Conservation (phyloP, 2,797 vertebrate genomes). For the Halcyon badia region DNA sequence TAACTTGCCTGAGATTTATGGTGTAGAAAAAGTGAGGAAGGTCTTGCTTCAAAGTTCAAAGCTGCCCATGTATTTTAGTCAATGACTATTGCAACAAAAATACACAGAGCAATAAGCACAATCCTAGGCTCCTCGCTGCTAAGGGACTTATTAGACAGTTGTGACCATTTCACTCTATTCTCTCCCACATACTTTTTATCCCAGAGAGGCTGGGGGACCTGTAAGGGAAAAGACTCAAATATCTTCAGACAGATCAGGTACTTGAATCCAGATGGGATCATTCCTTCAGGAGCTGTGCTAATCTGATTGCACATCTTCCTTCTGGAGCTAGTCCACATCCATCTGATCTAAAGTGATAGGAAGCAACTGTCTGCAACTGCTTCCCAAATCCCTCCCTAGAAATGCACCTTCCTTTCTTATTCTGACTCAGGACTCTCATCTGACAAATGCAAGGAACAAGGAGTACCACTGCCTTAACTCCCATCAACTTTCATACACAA, state of each 20-base stretch:
- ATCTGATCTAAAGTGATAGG: background rate
- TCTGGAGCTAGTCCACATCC: background rate
- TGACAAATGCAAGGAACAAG: fast-evolving
- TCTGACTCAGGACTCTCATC: background rate
- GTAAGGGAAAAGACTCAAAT: background rate
- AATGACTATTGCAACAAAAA: background rate
- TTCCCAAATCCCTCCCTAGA: background rate
- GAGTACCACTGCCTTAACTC: background rate
- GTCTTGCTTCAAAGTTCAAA: background rate
- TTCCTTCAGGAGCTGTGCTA: background rate
- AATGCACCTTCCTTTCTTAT: background rate
- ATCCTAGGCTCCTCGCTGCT: background rate
- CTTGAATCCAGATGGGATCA: background rate
- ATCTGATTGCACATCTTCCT: background rate
- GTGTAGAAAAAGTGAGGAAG: background rate
- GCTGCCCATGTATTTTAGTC: background rate
- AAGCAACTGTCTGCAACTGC: background rate
- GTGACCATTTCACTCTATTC: background rate
- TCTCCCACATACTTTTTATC: background rate
- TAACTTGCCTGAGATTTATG: slow-evolving; percentile 11
- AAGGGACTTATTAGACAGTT: background rate
- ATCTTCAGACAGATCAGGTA: background rate
- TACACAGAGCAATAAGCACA: background rate
- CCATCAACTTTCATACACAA: background rate
- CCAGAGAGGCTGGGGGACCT: background rate